Percentiles rank a stretch among this genome's conserved stretches.
phyloP scores from a whole-genome alignment of 2,113 vertebrate genomes.

The Podilymbus podiceps region DNA sequence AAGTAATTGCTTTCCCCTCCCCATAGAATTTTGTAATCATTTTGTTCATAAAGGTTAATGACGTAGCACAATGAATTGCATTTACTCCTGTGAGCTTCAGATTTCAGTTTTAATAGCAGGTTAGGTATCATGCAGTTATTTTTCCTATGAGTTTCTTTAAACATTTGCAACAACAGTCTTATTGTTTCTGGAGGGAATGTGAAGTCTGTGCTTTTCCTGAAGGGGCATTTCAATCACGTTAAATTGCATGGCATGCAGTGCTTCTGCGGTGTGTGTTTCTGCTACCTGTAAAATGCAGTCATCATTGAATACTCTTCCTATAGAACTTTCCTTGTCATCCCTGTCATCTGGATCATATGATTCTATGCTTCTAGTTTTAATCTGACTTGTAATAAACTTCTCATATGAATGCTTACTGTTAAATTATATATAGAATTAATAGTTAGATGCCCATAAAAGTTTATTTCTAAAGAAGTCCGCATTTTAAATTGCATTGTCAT shows the following conservation, averaged over 20 bases:
- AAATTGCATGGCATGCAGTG: background rate
- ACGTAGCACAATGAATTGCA: background rate
- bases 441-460: background rate
- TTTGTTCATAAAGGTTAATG: slow-evolving; percentile 65
- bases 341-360: background rate
- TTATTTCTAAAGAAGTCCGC: background rate
- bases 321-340: background rate
- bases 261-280: background rate
- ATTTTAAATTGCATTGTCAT: background rate
- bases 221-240: background rate
- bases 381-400: background rate
- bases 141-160: slow-evolving; percentile 27
- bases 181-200: background rate
- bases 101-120: background rate
- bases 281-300: background rate
- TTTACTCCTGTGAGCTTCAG: background rate
- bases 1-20: slow-evolving; percentile 49
- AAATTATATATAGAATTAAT: background rate
- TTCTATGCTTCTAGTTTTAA: background rate
- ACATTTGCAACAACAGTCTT: background rate
- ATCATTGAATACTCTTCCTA: background rate
- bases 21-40: slow-evolving; percentile 13
- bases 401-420: background rate
- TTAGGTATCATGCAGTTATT: background rate
- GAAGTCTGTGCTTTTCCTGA: background rate